Conservation (phyloP, 1,140 invertebrate species). For the Brachionus calyciflorus region DNA sequence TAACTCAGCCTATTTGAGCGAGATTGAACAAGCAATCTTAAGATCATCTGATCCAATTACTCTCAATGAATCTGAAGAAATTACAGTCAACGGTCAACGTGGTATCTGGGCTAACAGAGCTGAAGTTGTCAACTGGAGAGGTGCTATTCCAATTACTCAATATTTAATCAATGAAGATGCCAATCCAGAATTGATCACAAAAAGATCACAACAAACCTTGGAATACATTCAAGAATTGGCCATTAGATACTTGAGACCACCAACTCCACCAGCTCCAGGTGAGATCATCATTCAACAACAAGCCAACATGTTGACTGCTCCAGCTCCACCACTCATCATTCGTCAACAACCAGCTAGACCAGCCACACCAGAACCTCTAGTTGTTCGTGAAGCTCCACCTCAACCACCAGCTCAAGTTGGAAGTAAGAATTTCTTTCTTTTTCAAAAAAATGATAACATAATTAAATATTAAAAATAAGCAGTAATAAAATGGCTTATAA, state of each 20-base stretch:
- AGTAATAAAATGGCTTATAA: too few relatives aligned
- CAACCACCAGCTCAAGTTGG: slow-evolving; percentile 46
- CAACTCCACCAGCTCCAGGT: slow-evolving; percentile 48
- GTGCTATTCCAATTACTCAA: slow-evolving; percentile 35
- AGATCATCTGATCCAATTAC: slow-evolving; percentile 45
- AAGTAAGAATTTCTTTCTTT: background rate
- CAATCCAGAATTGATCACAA: slow-evolving; percentile 43
- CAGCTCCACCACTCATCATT: slow-evolving; percentile 47
- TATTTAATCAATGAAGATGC: slow-evolving; percentile 45
- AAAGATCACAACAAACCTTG: background rate
- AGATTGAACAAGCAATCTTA: slow-evolving; percentile 43
- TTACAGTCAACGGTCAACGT: slow-evolving; percentile 45
- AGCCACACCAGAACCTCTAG: slow-evolving; percentile 41
- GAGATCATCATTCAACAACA: slow-evolving; percentile 41
- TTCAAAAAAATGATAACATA: background rate
- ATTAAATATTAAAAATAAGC: background rate
- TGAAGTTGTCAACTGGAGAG: slow-evolving; percentile 46
- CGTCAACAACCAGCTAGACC: slow-evolving; percentile 46
- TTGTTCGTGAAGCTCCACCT: slow-evolving; percentile 47
- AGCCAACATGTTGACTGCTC: background rate
- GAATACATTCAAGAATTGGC: slow-evolving; percentile 45
- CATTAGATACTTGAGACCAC: slow-evolving; percentile 46
- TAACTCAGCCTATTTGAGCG: slow-evolving; percentile 17
- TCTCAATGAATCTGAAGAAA: slow-evolving; percentile 39
- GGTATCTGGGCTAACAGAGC: slow-evolving; percentile 41